A percentile compares a stretch with the other conserved stretches of the same genome.
Conservation (phyloP, 2,797 vertebrate genomes). For the Poecilia gillii region DNA sequence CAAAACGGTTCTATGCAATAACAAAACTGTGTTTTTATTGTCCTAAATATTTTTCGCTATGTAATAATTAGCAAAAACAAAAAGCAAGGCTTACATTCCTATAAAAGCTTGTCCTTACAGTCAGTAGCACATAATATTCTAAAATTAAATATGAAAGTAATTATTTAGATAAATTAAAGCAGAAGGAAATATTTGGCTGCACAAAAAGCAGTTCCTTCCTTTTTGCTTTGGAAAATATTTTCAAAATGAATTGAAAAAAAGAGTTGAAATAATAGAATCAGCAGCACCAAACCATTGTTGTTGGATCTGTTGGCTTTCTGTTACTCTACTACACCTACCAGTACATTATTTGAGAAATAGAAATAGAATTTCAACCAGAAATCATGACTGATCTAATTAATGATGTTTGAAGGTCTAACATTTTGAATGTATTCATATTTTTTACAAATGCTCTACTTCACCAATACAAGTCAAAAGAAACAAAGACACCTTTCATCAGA, state of each 20-base stretch:
- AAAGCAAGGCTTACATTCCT: neutral
- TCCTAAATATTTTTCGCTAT: neutral
- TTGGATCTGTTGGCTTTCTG: neutral
- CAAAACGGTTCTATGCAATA: constrained; percentile 4
- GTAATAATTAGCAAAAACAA: neutral
- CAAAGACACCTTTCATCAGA: constrained; percentile 46
- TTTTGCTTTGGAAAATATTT: neutral
- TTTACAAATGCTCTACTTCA: constrained; percentile 1
- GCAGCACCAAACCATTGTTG: neutral
- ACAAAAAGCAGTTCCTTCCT: neutral
- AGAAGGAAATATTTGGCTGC: neutral
- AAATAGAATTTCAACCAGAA: neutral
- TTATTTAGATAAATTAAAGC: neutral
- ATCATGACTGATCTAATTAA: neutral
- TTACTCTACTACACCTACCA: neutral
- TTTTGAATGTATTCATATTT: neutral
- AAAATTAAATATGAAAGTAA: neutral
- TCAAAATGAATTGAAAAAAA: neutral
- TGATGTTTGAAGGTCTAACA: neutral
- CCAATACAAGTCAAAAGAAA: neutral
- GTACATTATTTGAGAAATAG: neutral
- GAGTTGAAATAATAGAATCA: neutral
- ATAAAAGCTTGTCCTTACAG: neutral
- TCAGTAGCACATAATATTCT: neutral
- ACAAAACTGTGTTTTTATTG: neutral